A percentile compares a stretch with the other conserved stretches of the same genome.
Conservation (phyloP, 2,113 vertebrate genomes). For the Hepsetus odoe region DNA sequence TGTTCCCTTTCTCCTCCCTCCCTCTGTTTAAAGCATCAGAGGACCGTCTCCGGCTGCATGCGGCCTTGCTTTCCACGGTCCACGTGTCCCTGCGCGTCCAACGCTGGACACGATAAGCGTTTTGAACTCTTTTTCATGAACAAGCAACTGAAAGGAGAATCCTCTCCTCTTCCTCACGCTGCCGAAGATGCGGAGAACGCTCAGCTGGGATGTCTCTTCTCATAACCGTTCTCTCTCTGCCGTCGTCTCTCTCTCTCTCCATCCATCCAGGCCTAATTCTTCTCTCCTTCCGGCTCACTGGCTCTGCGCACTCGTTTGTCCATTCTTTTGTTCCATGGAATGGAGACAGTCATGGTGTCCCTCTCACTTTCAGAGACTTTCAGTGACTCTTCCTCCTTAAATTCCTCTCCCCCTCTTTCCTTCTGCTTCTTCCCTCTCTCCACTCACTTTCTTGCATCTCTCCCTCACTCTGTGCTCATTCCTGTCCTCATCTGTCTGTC, state of each 20-base stretch:
- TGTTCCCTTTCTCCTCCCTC: conserved; percentile 34
- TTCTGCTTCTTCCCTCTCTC: neutral
- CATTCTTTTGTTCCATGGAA: neutral
- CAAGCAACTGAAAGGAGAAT: too few species aligned
- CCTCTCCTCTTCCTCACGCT: neutral
- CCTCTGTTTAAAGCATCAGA: conserved; percentile 48
- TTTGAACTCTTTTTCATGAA: too few species aligned
- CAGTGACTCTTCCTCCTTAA: neutral
- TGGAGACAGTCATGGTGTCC: neutral
- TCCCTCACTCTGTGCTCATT: neutral
- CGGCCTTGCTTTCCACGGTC: neutral
- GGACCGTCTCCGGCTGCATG: neutral
- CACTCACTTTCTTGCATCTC: neutral
- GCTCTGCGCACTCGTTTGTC: neutral
- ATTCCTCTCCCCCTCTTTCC: neutral
- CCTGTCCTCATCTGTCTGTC: neutral
- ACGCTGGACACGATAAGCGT: too few species aligned
- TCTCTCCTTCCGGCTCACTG: neutral
- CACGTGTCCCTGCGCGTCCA: neutral
- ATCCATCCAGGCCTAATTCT: neutral
- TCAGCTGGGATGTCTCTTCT: neutral
- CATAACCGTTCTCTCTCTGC: neutral
- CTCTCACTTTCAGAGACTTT: neutral
- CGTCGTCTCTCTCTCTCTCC: neutral
- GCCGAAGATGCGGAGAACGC: neutral